phyloP scores from a whole-genome alignment of 2,888 invertebrate species.

The Rhingia rostrata region DNA sequence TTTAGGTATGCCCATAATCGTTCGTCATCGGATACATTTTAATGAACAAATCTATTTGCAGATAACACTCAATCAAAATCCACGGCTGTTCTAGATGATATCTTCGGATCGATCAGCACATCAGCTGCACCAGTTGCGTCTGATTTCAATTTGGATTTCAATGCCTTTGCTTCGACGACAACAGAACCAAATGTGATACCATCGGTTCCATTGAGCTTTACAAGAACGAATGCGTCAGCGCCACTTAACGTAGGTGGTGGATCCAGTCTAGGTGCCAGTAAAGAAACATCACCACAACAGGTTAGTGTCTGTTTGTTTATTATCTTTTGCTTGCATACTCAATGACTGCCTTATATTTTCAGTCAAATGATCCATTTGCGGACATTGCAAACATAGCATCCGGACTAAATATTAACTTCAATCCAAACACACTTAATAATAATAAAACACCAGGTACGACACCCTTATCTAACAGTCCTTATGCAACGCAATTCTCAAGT shows the following conservation, averaged over 20 bases:
- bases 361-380: constrained; percentile 88
- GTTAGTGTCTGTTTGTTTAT: constrained; percentile 75
- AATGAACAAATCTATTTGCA: constrained; percentile 18
- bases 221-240: constrained; percentile 74
- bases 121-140: constrained; percentile 65
- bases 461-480: constrained; percentile 80
- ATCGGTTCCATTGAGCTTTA: constrained; percentile 49
- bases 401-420: constrained; percentile 81
- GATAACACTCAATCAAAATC: constrained; percentile 77
- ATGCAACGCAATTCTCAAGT: constrained; percentile 82
- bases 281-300: constrained; percentile 84
- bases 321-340: no score
- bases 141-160: constrained; percentile 77
- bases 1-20: constrained; percentile 72
- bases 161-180: constrained; percentile 75
- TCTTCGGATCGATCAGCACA: constrained; percentile 84
- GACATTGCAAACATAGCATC: constrained; percentile 86
- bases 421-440: constrained; percentile 79
- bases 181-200: constrained; percentile 57
- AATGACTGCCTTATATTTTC: constrained; percentile 26
- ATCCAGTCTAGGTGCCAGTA: constrained; percentile 76
- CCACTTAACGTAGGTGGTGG: constrained; percentile 51
- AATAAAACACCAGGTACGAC: constrained; percentile 80
- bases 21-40: not conserved
- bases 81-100: constrained; percentile 85